Evolutionary conservation across 2,113 vertebrate species (phyloP).

Genomic region (Nettapus auritus): DNA sequence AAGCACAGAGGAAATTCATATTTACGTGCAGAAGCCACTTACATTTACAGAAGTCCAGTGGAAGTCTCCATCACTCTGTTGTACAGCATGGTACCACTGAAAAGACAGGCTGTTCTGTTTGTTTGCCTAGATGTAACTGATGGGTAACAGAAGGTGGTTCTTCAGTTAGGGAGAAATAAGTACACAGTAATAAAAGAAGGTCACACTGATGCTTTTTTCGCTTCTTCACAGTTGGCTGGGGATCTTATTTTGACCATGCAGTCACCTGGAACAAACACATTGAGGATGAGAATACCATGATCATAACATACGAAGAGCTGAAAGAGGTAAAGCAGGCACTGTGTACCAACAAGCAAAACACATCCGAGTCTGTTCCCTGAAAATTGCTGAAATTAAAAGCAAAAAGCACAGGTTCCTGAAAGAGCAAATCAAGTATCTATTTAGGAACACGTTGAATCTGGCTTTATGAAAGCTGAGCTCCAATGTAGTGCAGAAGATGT

Average conservation of each 20-base stretch:
- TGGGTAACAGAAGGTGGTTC: background rate
- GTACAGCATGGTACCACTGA: fast-evolving
- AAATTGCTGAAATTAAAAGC: background rate
- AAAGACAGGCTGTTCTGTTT: background rate
- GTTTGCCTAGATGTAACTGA: background rate
- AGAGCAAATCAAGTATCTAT: background rate
- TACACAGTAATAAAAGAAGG: background rate
- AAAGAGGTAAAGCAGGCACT: conserved; percentile 75
- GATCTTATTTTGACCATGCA: conserved; percentile 85
- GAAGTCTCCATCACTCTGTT: background rate
- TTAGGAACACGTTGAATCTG: background rate
- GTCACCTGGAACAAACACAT: conserved; percentile 80
- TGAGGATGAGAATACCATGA: conserved; percentile 76
- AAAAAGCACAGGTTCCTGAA: background rate
- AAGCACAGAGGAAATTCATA: background rate
- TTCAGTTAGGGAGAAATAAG: background rate
- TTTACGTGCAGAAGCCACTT: background rate
- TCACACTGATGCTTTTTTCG: background rate
- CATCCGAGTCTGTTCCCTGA: background rate
- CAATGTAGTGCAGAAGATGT: background rate
- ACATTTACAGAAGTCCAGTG: background rate
- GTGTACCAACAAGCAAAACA: background rate
- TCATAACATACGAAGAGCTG: conserved; percentile 82
- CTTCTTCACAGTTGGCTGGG: conserved; percentile 75
- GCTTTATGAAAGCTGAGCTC: background rate